Conservation (phyloP, 2,888 invertebrate species). For the Callinectes sapidus region DNA sequence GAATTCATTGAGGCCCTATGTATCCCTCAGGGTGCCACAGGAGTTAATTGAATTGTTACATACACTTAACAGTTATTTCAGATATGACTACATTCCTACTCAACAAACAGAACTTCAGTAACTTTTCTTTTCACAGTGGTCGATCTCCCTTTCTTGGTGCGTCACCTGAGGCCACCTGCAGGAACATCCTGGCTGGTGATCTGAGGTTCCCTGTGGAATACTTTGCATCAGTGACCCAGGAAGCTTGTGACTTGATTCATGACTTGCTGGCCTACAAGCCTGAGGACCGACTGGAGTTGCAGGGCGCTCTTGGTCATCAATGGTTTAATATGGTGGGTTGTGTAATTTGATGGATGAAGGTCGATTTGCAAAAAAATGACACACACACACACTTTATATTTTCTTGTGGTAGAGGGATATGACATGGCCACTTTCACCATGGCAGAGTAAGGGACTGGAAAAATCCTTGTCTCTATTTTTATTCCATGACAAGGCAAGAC, state of each 20-base stretch:
- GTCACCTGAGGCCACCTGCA: conserved; percentile 51
- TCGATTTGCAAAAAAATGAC: background rate
- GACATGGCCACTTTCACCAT: too few species aligned
- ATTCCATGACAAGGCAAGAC: too few species aligned
- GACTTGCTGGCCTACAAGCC: conserved; percentile 52
- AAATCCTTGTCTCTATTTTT: too few species aligned
- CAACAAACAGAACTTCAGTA: background rate
- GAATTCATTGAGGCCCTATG: too few species aligned
- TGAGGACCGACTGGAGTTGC: conserved; percentile 36
- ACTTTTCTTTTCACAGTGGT: conserved; percentile 39
- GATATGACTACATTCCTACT: background rate
- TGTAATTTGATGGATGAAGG: background rate
- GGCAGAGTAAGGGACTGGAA: too few species aligned
- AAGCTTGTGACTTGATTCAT: conserved; percentile 59
- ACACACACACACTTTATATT: too few species aligned
- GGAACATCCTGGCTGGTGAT: conserved; percentile 57
- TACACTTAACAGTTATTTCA: background rate
- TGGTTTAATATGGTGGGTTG: conserved; percentile 59
- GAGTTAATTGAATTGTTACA: too few species aligned
- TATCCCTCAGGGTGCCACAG: too few species aligned
- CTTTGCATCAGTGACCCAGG: conserved; percentile 60
- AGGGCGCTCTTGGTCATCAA: conserved; percentile 47
- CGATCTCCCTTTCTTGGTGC: conserved; percentile 59
- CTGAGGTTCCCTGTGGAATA: conserved; percentile 60
- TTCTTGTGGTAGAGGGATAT: too few species aligned